phyloP scores from a whole-genome alignment of 2,113 vertebrate species.

The Nematolebias whitei region DNA sequence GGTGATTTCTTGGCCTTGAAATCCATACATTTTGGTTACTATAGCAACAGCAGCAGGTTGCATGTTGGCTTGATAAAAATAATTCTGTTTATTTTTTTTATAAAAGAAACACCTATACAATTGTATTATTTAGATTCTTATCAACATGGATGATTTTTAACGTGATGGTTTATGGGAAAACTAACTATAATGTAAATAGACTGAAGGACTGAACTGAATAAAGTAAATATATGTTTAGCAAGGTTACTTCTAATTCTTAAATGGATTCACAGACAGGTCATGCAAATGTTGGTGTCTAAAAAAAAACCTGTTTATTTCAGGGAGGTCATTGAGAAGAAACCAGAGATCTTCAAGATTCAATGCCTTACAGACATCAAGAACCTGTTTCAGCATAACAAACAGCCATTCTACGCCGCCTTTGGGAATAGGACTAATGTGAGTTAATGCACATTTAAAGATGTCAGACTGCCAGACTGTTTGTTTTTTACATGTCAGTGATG shows the following conservation, averaged over 20 bases:
- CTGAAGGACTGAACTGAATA: not conserved
- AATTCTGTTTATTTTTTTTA: not conserved
- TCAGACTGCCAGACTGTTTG: constrained; percentile 23
- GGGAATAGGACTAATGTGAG: constrained; percentile 93
- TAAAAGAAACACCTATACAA: not conserved
- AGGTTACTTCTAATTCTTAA: constrained; percentile 1
- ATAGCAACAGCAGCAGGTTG: constrained; percentile 16
- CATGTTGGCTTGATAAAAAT: constrained; percentile 7
- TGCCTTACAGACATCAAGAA: constrained; percentile 99
- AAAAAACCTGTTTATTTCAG: constrained; percentile 73
- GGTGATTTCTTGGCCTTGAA: constrained; percentile 14
- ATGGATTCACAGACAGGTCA: constrained; percentile 2
- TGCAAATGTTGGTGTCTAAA: constrained; percentile 12
- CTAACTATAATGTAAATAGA: no score
- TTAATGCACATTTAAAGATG: constrained; percentile 62
- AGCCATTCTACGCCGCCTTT: constrained; percentile 97
- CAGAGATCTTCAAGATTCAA: constrained; percentile 98
- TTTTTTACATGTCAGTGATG: constrained; percentile 12
- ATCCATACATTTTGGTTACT: constrained; percentile 3
- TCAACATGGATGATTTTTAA: not conserved
- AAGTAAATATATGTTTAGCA: not conserved
- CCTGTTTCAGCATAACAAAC: constrained; percentile 89
- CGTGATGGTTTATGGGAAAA: no score
- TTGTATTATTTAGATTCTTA: not conserved
- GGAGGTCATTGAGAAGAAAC: constrained; percentile 99